Conservation (phyloP, 2,797 vertebrate species). For the Cyclura pinguis region DNA sequence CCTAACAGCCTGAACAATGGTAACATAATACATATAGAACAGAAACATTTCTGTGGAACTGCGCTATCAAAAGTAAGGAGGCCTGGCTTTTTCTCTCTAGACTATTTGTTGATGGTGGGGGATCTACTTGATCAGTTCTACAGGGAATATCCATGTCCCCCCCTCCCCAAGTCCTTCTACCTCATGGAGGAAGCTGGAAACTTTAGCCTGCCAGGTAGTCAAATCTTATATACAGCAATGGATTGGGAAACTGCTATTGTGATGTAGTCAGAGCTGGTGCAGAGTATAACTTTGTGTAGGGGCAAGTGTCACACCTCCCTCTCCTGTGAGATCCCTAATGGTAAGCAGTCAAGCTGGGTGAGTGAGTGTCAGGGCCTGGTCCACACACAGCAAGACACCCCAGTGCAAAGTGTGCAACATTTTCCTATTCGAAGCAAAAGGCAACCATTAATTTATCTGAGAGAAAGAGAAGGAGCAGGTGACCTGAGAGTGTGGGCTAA, state of each 20-base stretch:
- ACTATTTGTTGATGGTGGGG: background rate
- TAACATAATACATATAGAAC: too few relatives aligned
- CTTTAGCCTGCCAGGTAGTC: background rate
- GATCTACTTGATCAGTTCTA: background rate
- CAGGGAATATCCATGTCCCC: too few relatives aligned
- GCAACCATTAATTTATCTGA: background rate
- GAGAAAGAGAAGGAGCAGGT: background rate
- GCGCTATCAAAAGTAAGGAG: fast-evolving
- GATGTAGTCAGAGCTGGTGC: background rate
- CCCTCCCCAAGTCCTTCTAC: background rate
- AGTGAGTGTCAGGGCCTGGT: background rate
- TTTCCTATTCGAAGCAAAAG: background rate
- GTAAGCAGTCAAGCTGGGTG: background rate
- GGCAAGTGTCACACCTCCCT: too few relatives aligned
- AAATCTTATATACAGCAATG: background rate
- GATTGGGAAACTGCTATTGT: background rate
- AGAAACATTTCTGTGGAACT: background rate
- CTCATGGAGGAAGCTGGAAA: background rate
- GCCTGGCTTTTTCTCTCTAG: background rate
- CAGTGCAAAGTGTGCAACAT: background rate
- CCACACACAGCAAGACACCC: background rate
- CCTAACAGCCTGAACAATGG: background rate
- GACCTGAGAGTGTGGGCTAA: background rate
- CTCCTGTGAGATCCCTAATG: background rate
- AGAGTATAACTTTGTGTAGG: background rate